phyloP scores from a whole-genome alignment of 2,888 invertebrate genomes.

The Amphipyra berbera region DNA sequence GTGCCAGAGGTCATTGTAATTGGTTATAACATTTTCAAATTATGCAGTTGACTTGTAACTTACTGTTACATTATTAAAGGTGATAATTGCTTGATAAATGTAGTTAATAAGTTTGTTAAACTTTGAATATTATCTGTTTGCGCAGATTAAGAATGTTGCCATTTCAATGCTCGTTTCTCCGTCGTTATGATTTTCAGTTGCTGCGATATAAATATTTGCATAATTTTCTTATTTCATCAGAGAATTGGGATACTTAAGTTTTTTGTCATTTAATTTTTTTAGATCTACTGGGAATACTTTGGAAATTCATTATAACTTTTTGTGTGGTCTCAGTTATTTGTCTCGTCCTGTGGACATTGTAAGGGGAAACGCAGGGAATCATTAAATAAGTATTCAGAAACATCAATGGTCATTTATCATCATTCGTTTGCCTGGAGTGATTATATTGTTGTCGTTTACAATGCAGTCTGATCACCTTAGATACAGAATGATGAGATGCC shows the following conservation, averaged over 20 bases:
- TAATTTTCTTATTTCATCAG: constrained; percentile 53
- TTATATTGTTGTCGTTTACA: no score
- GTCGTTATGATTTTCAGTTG: constrained; percentile 65
- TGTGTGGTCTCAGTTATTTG: not conserved
- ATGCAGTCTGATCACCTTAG: no score
- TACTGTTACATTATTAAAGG: constrained; percentile 66
- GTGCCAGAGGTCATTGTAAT: constrained; percentile 66
- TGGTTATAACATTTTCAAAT: constrained; percentile 65
- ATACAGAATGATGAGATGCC: no score
- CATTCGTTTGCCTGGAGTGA: no score
- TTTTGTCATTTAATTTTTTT: constrained; percentile 32
- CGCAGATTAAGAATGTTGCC: constrained; percentile 77
- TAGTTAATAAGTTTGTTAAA: constrained; percentile 55
- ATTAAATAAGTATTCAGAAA: no score
- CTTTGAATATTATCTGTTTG: constrained; percentile 76
- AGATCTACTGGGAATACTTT: constrained; percentile 41
- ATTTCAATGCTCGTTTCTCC: constrained; percentile 73
- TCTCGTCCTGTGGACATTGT: no score
- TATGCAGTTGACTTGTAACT: constrained; percentile 63
- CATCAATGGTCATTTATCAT: no score
- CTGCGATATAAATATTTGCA: constrained; percentile 54
- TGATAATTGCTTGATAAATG: constrained; percentile 62
- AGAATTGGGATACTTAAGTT: constrained; percentile 40
- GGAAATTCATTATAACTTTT: constrained; percentile 1
- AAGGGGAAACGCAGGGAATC: no score